These are phyloP conservation scores for Pomatorhinus ruficollis DNA, from an alignment of 2,113 vertebrate species.

Conservation along the genomic window DNA sequence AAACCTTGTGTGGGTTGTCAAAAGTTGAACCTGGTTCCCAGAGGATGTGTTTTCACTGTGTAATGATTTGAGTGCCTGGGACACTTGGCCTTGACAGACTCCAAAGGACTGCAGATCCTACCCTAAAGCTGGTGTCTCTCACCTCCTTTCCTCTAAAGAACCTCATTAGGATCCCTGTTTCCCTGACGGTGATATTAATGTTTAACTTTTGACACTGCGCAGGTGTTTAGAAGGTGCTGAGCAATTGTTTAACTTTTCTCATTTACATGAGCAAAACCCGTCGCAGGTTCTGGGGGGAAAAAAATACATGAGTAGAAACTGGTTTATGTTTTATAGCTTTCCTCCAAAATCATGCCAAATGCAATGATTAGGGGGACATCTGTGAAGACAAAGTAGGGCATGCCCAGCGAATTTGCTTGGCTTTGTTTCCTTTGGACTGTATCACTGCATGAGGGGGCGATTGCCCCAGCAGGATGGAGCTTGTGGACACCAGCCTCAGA, in stretches of 20 bases:
- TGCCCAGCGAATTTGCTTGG: background rate
- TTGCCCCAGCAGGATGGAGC: background rate
- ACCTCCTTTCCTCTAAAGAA: background rate
- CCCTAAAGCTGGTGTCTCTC: background rate
- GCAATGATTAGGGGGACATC: background rate
- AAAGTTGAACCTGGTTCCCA: background rate
- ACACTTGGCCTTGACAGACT: background rate
- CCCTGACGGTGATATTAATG: background rate
- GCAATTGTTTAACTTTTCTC: background rate
- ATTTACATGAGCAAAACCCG: rapidly evolving
- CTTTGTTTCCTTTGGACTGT: background rate
- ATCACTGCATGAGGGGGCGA: too few species aligned
- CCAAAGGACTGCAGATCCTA: background rate
- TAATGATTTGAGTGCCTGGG: background rate
- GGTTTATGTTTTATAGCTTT: background rate
- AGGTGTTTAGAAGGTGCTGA: background rate
- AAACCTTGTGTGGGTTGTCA: background rate
- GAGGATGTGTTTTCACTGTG: background rate
- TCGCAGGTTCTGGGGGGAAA: rapidly evolving
- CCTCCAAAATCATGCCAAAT: background rate
- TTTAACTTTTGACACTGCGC: background rate
- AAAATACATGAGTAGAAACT: background rate
- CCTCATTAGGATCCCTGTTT: background rate
- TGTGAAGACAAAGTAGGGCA: background rate
- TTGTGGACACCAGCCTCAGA: background rate